phyloP scores from a whole-genome alignment of 2,888 invertebrate genomes.

The Nesidiocoris tenuis region DNA sequence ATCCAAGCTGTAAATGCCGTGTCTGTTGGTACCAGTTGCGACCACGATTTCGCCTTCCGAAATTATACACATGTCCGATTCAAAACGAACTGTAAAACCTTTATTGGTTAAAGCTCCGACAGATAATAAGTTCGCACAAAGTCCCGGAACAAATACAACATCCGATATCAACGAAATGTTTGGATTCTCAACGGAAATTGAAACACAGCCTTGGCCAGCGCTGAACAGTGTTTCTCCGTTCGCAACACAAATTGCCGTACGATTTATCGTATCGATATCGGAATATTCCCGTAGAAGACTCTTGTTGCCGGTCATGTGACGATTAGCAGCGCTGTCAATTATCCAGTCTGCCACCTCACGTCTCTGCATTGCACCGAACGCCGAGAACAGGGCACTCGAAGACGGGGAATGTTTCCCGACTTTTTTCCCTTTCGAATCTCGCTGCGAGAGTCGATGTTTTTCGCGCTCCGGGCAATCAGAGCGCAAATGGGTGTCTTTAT shows the following conservation, averaged over 20 bases:
- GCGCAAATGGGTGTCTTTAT: neutral
- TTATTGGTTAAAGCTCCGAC: too few species aligned
- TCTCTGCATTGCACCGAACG: neutral
- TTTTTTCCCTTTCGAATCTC: too few species aligned
- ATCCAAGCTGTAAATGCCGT: neutral
- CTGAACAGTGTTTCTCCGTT: neutral
- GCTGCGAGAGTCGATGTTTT: too few species aligned
- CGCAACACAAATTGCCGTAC: neutral
- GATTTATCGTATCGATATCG: too few species aligned
- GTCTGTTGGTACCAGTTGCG: neutral
- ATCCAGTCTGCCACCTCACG: neutral
- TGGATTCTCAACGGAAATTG: neutral
- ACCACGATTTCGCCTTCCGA: neutral
- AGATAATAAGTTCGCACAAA: neutral
- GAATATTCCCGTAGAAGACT: neutral
- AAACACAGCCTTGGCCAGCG: neutral
- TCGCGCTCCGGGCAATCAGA: neutral
- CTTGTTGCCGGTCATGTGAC: neutral
- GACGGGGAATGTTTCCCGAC: too few species aligned
- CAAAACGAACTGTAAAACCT: neutral
- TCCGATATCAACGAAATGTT: neutral
- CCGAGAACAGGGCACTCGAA: conserved; percentile 5
- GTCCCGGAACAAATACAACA: neutral
- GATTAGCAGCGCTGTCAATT: conserved; percentile 8
- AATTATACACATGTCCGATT: neutral